Evolutionary conservation across 1,140 invertebrate species (phyloP).

Genomic region (Chionoecetes opilio): DNA sequence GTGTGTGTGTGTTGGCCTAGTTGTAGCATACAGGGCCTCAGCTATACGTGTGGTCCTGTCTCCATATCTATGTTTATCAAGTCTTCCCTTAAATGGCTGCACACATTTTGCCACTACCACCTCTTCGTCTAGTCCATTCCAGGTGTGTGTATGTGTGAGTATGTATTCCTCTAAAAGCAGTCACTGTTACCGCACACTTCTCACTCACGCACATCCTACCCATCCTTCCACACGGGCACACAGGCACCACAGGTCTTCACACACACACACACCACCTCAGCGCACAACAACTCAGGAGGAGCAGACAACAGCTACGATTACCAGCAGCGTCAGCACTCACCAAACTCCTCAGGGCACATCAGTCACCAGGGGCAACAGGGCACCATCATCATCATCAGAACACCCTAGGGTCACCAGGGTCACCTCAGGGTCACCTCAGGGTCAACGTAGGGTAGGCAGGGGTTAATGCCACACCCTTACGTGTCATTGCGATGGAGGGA

Average conservation of each 20-base stretch:
- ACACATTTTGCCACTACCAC: too few species aligned
- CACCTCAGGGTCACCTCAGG: neutral
- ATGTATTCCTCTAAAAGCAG: too few species aligned
- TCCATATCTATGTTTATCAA: too few species aligned
- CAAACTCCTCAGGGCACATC: neutral
- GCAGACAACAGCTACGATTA: neutral
- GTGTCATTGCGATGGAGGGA: constrained; percentile 80
- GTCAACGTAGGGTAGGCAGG: neutral
- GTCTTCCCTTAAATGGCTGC: too few species aligned
- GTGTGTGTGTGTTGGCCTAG: too few species aligned
- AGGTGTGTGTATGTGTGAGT: too few species aligned
- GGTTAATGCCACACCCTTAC: constrained; percentile 41
- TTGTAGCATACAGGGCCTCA: too few species aligned
- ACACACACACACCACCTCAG: neutral
- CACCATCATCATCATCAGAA: neutral
- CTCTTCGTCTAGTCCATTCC: too few species aligned
- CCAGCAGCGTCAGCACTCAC: neutral
- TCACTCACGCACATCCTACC: too few species aligned
- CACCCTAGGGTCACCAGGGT: neutral
- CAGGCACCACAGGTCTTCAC: neutral
- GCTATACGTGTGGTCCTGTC: too few species aligned
- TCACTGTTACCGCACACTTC: too few species aligned
- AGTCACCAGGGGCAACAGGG: neutral
- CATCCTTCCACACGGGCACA: too few species aligned
- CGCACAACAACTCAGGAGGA: neutral